Conservation (phyloP, 2,888 invertebrate species). For the Rhagonycha lutea region DNA sequence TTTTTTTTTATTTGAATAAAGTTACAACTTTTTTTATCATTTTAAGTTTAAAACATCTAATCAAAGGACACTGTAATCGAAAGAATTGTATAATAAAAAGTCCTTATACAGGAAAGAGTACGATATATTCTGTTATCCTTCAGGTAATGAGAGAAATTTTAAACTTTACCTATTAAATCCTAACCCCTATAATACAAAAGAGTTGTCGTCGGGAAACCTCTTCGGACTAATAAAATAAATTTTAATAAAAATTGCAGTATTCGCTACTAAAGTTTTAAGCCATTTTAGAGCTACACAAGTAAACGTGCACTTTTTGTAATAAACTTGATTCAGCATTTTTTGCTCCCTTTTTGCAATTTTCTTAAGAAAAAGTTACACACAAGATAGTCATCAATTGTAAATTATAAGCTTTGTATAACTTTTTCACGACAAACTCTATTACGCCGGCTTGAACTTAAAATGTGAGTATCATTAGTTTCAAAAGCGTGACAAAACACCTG, state of each 20-base stretch:
- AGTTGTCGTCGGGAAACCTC: not conserved
- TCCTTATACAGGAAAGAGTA: no score
- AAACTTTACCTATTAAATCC: not conserved
- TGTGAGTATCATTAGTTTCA: not conserved
- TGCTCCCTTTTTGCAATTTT: not conserved
- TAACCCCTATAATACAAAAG: not conserved
- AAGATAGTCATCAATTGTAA: not conserved
- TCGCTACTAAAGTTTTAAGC: not conserved
- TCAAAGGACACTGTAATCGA: no score
- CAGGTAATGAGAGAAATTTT: not conserved
- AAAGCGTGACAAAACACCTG: conserved; percentile 12
- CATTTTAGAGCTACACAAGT: not conserved
- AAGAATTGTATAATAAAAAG: no score
- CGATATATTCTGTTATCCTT: not conserved
- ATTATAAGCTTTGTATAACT: not conserved
- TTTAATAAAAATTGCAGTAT: not conserved
- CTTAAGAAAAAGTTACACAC: not conserved
- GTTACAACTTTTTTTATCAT: no score
- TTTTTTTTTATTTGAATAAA: no score
- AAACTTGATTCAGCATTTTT: not conserved
- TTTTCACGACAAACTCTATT: not conserved
- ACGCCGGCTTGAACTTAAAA: not conserved
- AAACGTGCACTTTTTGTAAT: not conserved
- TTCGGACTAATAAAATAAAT: not conserved
- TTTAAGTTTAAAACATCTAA: no score